A percentile compares a stretch with the other conserved stretches of the same genome.
These are phyloP conservation scores for Apamea epomidion DNA, from an alignment of 2,888 invertebrate species.

Conservation along the genomic window DNA sequence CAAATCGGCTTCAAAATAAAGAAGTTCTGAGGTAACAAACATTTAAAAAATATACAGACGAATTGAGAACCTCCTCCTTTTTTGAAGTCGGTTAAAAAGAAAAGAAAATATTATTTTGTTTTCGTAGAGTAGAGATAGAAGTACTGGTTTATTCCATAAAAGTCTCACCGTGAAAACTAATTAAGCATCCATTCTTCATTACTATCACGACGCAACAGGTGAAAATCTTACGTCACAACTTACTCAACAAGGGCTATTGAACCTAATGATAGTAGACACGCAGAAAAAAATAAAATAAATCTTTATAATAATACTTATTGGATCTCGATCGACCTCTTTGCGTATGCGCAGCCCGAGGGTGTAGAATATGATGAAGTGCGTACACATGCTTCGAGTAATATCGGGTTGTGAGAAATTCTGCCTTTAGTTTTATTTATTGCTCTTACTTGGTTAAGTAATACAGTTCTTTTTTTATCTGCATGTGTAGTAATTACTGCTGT, in stretches of 20 bases:
- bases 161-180: not conserved
- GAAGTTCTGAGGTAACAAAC: no score
- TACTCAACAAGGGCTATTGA: constrained; percentile 62
- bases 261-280: constrained; percentile 55
- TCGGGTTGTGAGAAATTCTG: constrained; percentile 61
- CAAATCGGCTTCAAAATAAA: no score
- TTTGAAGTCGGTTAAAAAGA: no score
- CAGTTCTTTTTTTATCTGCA: constrained; percentile 2
- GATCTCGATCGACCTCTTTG: constrained; percentile 65
- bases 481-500: constrained; percentile 7
- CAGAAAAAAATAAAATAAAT: constrained; percentile 60
- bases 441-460: constrained; percentile 44
- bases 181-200: not conserved
- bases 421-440: constrained; percentile 58
- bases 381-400: constrained; percentile 58
- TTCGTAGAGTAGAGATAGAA: no score
- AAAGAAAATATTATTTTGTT: no score
- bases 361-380: constrained; percentile 64
- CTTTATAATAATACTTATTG: constrained; percentile 63
- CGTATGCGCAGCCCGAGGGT: constrained; percentile 62
- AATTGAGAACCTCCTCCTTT: no score
- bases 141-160: no score
- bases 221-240: constrained; percentile 43
- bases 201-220: constrained; percentile 27
- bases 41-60: no score